Evolutionary conservation across 2,113 vertebrate genomes (phyloP).

Genomic region (Syngnathus typhle): DNA sequence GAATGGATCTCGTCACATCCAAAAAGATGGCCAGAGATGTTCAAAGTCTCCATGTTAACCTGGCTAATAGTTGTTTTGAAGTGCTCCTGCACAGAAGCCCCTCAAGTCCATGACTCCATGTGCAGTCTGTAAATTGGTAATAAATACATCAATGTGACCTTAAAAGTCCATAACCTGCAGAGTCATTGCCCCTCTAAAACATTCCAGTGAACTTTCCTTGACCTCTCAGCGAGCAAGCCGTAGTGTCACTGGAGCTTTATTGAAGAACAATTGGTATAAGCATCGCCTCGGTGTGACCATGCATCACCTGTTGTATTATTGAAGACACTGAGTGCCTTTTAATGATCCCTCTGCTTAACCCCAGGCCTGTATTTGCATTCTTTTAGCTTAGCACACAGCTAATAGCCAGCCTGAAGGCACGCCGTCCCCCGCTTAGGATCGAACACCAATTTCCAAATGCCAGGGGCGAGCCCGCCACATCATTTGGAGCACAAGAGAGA

Average conservation of each 20-base stretch:
- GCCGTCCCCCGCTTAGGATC: conserved; percentile 45
- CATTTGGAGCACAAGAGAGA: conserved; percentile 48
- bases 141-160: conserved; percentile 19
- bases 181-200: conserved; percentile 14
- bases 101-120: neutral
- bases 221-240: conserved; percentile 38
- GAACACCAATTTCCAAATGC: conserved; percentile 65
- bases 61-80: neutral
- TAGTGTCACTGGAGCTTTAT: conserved; percentile 53
- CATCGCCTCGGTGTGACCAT: conserved; percentile 47
- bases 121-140: neutral
- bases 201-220: conserved; percentile 42
- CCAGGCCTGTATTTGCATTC: conserved; percentile 63
- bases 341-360: conserved; percentile 59
- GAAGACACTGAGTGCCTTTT: conserved; percentile 55
- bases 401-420: conserved; percentile 60
- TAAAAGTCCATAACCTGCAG: conserved; percentile 30
- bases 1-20: too few species aligned
- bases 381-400: conserved; percentile 67
- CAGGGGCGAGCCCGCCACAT: conserved; percentile 49
- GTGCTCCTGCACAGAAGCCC: neutral
- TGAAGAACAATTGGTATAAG: conserved; percentile 51
- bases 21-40: too few species aligned
- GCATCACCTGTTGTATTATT: conserved; percentile 67
- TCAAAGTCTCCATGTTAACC: too few species aligned